Conservation (phyloP, 2,113 vertebrate species). For the Oceanodroma tethys region DNA sequence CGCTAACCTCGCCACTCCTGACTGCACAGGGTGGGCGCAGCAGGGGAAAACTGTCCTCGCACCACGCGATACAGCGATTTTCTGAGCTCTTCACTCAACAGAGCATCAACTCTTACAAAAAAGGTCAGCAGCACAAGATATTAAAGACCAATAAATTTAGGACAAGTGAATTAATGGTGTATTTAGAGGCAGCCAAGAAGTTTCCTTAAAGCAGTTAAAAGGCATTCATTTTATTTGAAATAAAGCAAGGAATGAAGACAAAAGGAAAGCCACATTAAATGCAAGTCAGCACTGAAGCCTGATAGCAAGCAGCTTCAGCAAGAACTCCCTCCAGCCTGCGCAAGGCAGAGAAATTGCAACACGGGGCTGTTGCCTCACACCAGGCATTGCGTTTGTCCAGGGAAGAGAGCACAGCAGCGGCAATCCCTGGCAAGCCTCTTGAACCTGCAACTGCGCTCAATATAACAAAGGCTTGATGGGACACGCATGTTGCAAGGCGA, state of each 20-base stretch:
- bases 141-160: background rate
- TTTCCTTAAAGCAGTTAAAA: background rate
- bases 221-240: background rate
- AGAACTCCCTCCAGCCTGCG: background rate
- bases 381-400: background rate
- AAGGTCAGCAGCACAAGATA: background rate
- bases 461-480: background rate
- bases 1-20: accelerated
- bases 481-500: accelerated
- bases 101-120: background rate
- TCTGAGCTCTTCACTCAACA: accelerated
- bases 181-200: too few species aligned
- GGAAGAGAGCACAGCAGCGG: accelerated
- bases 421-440: background rate
- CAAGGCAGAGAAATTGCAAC: background rate
- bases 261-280: accelerated
- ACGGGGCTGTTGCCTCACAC: background rate
- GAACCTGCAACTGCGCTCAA: background rate
- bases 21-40: accelerated
- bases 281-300: background rate
- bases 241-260: background rate
- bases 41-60: accelerated
- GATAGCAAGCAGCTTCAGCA: background rate
- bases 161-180: accelerated
- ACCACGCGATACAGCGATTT: accelerated